phyloP scores from a whole-genome alignment of 2,797 vertebrate genomes.

The Scolopax bukidnonensis region DNA sequence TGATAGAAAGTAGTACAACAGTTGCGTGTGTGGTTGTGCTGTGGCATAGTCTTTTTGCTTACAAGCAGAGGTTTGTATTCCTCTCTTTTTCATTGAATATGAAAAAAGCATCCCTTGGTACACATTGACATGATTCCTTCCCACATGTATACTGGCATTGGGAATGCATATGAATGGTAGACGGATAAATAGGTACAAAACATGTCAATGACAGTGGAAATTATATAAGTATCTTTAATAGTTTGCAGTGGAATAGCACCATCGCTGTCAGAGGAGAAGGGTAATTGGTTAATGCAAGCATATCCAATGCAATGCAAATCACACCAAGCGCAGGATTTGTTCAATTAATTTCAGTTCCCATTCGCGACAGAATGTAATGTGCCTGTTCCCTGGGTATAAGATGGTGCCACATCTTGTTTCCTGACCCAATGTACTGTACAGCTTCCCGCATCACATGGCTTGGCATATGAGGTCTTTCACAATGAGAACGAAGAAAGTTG shows the following conservation, averaged over 20 bases:
- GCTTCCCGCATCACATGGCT: conserved; percentile 6
- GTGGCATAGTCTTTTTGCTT: neutral
- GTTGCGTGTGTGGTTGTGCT: neutral
- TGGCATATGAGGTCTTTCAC: conserved; percentile 15
- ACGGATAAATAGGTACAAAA: neutral
- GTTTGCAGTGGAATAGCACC: neutral
- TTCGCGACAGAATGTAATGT: neutral
- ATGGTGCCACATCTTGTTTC: conserved; percentile 8
- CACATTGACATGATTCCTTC: neutral
- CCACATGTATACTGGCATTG: neutral
- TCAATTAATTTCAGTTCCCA: conserved; percentile 5
- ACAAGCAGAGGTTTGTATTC: neutral
- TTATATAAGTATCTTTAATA: neutral
- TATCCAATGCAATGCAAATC: neutral
- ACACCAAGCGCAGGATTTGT: neutral
- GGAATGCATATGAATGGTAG: neutral
- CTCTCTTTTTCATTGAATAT: neutral
- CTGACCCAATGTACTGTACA: conserved; percentile 45
- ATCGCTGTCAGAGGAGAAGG: neutral
- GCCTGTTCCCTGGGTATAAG: neutral
- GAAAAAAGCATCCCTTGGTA: neutral
- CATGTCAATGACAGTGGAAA: neutral
- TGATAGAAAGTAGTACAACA: neutral
- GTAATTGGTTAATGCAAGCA: neutral
- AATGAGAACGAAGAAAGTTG: neutral